A percentile compares a stretch with the other conserved stretches of the same genome.
phyloP scores from a whole-genome alignment of 2,888 invertebrate species.

The Ceraclea dissimilis region DNA sequence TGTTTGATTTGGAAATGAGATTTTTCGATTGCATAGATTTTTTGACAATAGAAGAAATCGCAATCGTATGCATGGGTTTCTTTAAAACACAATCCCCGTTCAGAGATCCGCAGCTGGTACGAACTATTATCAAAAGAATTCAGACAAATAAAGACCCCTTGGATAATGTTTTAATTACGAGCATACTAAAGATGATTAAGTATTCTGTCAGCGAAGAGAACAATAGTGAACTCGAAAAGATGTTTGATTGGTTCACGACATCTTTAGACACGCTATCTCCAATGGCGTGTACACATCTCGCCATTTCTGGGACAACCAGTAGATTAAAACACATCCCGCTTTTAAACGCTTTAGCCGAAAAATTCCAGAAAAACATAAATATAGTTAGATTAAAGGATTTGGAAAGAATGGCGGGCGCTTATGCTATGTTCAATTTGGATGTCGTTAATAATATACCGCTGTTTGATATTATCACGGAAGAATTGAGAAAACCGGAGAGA shows the following conservation, averaged over 20 bases:
- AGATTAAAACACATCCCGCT: conserved; percentile 41
- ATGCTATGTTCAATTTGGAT: conserved; percentile 51
- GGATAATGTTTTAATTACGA: conserved; percentile 58
- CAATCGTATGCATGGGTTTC: conserved; percentile 66
- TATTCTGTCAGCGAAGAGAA: conserved; percentile 42
- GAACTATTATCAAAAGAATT: conserved; percentile 46
- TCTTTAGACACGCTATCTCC: conserved; percentile 54
- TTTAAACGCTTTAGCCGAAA: conserved; percentile 45
- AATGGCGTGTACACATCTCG: conserved; percentile 57
- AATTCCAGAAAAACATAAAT: conserved; percentile 42
- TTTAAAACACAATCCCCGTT: conserved; percentile 67
- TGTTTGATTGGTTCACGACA: conserved; percentile 47
- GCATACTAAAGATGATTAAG: conserved; percentile 58
- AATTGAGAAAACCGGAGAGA: conserved; percentile 48
- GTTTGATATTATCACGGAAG: conserved; percentile 36
- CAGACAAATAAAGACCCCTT: conserved; percentile 45
- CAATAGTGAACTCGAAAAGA: conserved; percentile 30
- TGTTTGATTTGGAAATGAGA: conserved; percentile 59
- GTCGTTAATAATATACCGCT: conserved; percentile 22
- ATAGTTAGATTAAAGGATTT: conserved; percentile 62
- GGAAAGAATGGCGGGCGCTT: conserved; percentile 58
- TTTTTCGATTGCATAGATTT: conserved; percentile 45
- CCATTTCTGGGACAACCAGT: conserved; percentile 52
- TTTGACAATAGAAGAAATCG: conserved; percentile 59
- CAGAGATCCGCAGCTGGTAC: conserved; percentile 42